Conservation (phyloP, 2,797 vertebrate species). For the Sciaenops ocellatus region DNA sequence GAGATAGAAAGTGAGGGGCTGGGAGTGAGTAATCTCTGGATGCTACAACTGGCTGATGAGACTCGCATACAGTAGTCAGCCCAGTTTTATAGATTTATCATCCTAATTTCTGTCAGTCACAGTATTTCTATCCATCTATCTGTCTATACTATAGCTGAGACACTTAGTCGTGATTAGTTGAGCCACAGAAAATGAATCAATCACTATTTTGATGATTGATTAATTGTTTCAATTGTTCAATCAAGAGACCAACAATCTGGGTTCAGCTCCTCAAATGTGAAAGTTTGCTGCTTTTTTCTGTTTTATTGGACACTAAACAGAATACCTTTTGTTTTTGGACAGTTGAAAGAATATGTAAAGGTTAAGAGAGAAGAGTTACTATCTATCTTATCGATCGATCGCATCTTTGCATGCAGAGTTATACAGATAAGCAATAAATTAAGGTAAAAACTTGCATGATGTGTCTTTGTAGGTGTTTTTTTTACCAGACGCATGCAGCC, state of each 20-base stretch:
- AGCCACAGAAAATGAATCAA: neutral
- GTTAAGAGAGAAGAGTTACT: too few species aligned
- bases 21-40: constrained; percentile 1
- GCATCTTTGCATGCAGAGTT: neutral
- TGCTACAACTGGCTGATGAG: neutral
- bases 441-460: neutral
- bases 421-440: neutral
- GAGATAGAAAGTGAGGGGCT: neutral
- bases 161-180: neutral
- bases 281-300: neutral
- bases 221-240: neutral
- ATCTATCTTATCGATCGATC: neutral
- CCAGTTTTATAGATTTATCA: neutral
- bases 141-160: neutral
- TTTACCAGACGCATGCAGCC: neutral
- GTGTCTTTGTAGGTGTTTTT: neutral
- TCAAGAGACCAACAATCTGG: neutral
- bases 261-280: neutral
- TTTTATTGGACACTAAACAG: neutral
- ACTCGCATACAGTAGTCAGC: neutral
- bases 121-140: neutral
- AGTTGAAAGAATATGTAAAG: too few species aligned
- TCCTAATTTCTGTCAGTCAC: neutral
- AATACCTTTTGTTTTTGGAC: neutral
- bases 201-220: neutral